Evolutionary conservation across 2,888 invertebrate genomes (phyloP), one percentile per base, ranked within the genome.

Genomic region (Pedicia rivosa): DNA sequence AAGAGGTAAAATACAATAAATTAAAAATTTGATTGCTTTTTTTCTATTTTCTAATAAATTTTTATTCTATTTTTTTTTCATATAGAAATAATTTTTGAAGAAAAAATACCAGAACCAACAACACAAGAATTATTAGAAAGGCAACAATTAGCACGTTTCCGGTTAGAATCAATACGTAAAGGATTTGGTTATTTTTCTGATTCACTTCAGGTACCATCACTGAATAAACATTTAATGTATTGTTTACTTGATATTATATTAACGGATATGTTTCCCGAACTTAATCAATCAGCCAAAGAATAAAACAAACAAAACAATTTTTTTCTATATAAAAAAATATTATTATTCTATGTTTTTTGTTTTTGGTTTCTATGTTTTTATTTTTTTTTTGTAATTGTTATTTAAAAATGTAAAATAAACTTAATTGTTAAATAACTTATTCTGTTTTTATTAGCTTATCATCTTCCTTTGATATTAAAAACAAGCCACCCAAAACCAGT

Each of bases 211-310:
- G 58, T 64, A 42, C 72, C 74, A 10, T 61, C 67, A 6, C 59
- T 69, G 3, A 76, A 76, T 46, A 76, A 76, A 56, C 72, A 72
- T 74, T 60, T 88, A 46, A 73, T 75, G 42, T 87, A 88, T 59
- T 73, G 77, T 47, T 62, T 88, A 36, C 57, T 90, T 46, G 91
- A 91, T 56, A 66, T 78, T 37, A 64, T 84, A 37, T 50, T 84
- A 20, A 59, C 69, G 35, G 82, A 84, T 59, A 59, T 86, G 42
- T 87, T 82, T 61, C 84, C 86, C 1, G 82, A 83, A 56, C 47
- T 72, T 37, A 56, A 50, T 54, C 43, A 51, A 35, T 17, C 14
- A 2, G 22, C 14, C 22, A 33, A 20, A 33, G 22, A 22, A n/a
- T n/a, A n/a, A n/a, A n/a, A n/a, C n/a, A n/a, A n/a, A n/a, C n/a